phyloP scores from a whole-genome alignment of 2,113 vertebrate species.

The Hippocampus zosterae region DNA sequence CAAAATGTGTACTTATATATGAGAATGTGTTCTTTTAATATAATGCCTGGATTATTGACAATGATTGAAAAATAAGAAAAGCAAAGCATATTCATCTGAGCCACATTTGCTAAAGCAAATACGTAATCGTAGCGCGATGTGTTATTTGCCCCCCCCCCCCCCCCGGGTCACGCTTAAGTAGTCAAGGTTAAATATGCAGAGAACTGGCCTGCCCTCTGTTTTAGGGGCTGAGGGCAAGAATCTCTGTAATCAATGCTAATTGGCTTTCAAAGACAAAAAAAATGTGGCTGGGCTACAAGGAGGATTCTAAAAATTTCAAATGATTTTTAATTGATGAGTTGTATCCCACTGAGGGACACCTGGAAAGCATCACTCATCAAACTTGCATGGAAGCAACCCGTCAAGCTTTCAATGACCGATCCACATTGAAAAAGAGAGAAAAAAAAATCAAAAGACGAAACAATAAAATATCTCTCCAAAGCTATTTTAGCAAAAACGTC shows the following conservation, averaged over 20 bases:
- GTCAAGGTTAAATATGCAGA: constrained; percentile 37
- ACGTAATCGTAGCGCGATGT: not conserved
- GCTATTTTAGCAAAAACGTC: not conserved
- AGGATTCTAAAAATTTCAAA: constrained; percentile 10
- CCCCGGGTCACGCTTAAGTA: constrained; percentile 41
- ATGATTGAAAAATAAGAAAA: not conserved
- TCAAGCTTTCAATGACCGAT: not conserved
- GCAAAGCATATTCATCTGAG: not conserved
- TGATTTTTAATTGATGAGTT: constrained; percentile 7
- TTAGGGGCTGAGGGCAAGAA: constrained; percentile 22
- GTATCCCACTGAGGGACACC: not conserved
- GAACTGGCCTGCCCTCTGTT: constrained; percentile 19
- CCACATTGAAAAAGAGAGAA: not conserved
- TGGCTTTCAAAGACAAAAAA: constrained; percentile 13
- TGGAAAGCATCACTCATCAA: not conserved
- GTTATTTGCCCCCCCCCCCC: constrained; percentile 8
- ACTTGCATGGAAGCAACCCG: not conserved
- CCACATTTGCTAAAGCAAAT: not conserved
- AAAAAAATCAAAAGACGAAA: no score
- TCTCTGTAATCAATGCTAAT: constrained; percentile 30
- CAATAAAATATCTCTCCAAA: not conserved
- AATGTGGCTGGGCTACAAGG: constrained; percentile 4
- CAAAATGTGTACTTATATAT: no score
- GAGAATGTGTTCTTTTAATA: not conserved
- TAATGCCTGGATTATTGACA: not conserved